A percentile compares a stretch with the other conserved stretches of the same genome.
These are phyloP conservation scores for Seira musarum DNA, from an alignment of 2,888 invertebrate species.

Conservation along the genomic window DNA sequence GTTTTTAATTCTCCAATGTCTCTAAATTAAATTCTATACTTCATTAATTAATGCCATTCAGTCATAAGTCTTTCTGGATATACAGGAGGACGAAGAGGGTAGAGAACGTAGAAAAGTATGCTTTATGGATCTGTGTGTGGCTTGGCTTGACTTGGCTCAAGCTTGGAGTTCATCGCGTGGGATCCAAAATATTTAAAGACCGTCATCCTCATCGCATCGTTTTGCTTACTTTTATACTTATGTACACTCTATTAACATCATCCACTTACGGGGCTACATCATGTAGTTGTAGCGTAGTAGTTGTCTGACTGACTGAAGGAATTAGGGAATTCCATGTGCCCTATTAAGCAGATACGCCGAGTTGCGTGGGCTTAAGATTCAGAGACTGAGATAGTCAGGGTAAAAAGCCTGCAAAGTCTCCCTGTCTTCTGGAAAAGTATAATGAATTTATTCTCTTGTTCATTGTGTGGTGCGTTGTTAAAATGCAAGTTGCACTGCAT, in stretches of 20 bases:
- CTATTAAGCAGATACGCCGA: too few relatives aligned
- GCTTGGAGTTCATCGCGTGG: conserved; percentile 17
- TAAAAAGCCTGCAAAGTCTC: too few relatives aligned
- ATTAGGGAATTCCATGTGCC: too few relatives aligned
- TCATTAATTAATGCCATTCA: conserved; percentile 70
- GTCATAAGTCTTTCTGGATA: conserved; percentile 60
- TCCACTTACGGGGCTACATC: conserved; percentile 33
- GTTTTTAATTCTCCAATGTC: conserved; percentile 68
- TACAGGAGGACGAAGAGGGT: background rate
- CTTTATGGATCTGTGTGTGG: conserved; percentile 32
- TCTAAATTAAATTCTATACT: conserved; percentile 70
- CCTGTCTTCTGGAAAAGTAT: too few relatives aligned
- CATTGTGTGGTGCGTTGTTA: background rate
- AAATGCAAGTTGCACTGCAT: conserved; percentile 51
- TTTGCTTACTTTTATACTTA: conserved; percentile 52
- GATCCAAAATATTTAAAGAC: too few relatives aligned
- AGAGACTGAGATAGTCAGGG: too few relatives aligned
- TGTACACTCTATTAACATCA: conserved; percentile 55
- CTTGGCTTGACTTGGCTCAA: background rate
- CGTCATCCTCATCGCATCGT: too few relatives aligned
- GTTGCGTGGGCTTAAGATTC: too few relatives aligned
- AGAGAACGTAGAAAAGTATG: conserved; percentile 1
- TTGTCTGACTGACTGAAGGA: too few relatives aligned
- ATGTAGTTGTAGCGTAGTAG: too few relatives aligned
- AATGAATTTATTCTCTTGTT: too few relatives aligned